Conservation (phyloP, 2,797 vertebrate genomes). For the Gallirallus australis region DNA sequence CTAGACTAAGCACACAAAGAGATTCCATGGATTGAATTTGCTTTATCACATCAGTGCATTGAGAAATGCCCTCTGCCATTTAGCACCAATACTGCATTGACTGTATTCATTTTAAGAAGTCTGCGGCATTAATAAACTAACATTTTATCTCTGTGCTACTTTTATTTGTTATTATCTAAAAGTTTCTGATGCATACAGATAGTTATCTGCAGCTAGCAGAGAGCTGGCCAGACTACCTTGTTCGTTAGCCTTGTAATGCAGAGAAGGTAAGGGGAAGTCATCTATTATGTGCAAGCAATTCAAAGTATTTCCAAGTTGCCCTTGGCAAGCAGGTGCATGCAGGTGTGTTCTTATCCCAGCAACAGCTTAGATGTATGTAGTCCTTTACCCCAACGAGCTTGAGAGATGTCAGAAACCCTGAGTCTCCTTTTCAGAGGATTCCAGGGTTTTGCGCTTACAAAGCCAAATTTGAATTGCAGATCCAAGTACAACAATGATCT, state of each 20-base stretch:
- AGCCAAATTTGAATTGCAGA: not conserved
- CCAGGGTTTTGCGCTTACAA: not conserved
- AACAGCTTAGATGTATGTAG: not conserved
- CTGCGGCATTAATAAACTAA: not conserved
- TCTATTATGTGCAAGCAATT: not conserved
- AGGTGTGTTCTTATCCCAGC: slow-evolving; percentile 13
- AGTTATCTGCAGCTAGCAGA: not conserved
- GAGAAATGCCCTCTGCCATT: not conserved
- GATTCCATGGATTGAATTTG: not conserved
- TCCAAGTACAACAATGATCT: not conserved
- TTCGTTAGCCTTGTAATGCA: not conserved
- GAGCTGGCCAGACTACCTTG: not conserved
- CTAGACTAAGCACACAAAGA: not conserved
- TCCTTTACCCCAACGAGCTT: not conserved
- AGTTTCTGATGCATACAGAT: not conserved
- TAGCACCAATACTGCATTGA: not conserved
- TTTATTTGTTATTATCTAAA: not conserved
- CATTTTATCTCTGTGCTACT: not conserved
- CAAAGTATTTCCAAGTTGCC: slow-evolving; percentile 44
- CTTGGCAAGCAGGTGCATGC: slow-evolving; percentile 33
- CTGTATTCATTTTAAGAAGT: not conserved
- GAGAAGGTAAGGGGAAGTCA: not conserved
- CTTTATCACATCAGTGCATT: not conserved
- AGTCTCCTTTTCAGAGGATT: not conserved
- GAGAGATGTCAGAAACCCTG: not conserved